These are phyloP conservation scores for Tachysurus fulvidraco DNA, from an alignment of 2,113 vertebrate genomes.

Conservation along the genomic window DNA sequence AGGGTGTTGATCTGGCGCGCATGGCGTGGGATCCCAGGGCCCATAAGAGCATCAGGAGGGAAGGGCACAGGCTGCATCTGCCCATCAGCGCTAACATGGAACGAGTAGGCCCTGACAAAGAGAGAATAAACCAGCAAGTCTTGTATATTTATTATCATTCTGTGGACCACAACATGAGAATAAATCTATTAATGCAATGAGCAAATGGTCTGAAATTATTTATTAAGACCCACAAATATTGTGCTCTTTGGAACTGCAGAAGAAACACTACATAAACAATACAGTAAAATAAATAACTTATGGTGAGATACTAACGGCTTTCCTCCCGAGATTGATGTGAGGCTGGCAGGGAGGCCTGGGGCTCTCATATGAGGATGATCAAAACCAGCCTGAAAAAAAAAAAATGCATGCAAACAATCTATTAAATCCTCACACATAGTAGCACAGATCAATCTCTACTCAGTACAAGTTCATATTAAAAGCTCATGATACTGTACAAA, in stretches of 20 bases:
- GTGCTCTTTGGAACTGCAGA: constrained; percentile 22
- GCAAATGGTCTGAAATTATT: constrained; percentile 34
- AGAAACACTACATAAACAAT: constrained; percentile 10
- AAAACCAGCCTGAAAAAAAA: constrained; percentile 80
- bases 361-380: constrained; percentile 92
- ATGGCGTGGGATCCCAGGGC: constrained; percentile 88
- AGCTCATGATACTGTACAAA: not conserved
- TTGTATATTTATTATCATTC: not conserved
- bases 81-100: constrained; percentile 90
- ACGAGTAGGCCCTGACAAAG: constrained; percentile 85
- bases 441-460: not conserved
- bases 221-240: constrained; percentile 34
- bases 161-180: constrained; percentile 12
- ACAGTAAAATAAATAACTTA: constrained; percentile 1
- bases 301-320: constrained; percentile 85
- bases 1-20: constrained; percentile 94
- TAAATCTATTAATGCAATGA: constrained; percentile 44
- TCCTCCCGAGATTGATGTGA: constrained; percentile 90
- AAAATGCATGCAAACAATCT: constrained; percentile 25
- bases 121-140: not conserved
- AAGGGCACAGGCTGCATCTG: constrained; percentile 96
- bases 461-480: not conserved
- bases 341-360: constrained; percentile 87
- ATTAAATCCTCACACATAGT: not conserved
- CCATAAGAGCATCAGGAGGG: constrained; percentile 89